Base-by-base conservation (phyloP, 1,140 invertebrate genomes). In the Thrips palmi region DNA sequence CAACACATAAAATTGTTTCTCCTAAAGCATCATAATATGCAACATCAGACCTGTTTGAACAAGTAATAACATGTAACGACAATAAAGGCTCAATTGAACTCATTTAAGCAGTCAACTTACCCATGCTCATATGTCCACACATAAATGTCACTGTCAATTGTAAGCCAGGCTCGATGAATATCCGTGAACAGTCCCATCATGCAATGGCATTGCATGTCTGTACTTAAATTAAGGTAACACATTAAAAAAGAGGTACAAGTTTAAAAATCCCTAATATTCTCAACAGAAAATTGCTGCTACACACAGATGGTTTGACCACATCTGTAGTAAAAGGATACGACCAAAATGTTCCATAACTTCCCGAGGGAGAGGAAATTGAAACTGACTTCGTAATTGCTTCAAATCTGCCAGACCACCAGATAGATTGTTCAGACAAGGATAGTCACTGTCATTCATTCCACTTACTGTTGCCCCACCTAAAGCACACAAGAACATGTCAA, bases 81-180 rank as follows among this genome's bases (percentile, higher is more conserved):
- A 21, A 39, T 3, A 19, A 35, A 34, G 34, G 17, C 11, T 29
- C 10, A 5, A 19, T 27, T 7, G 17, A 39, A 33, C 5, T 27
- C 4, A 14, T 37, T 18, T 23, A 39, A 37, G 31, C 10, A 33
- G 8, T 38, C 11, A n/a, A 43, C 46, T 51, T 56, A 74, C 74
- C 74, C 78, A 67, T 86, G 74, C 59, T 89, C 83, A 64, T 86
- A 94, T 28, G 81, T 79, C 89, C 89, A 96, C 2, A 97, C 70
- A 65, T 94, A 98, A 47, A 99, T 85, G 63, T 96, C 88, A 52
- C 84, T 94, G 52, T 98, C 94, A 51, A 99, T 88, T 18, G 89
- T 87, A 14, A 98, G 58, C 91, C 92, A 99, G 0, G 92, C 92
- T 53, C 93, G 68, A 19, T 77, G 79, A 46, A 98, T 93, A 55